A percentile compares a stretch with the other conserved stretches of the same genome.
These are phyloP conservation scores for Zoanthus gigantus DNA, from an alignment of 92 coral and sea anemone genomes.

Conservation along the genomic window DNA sequence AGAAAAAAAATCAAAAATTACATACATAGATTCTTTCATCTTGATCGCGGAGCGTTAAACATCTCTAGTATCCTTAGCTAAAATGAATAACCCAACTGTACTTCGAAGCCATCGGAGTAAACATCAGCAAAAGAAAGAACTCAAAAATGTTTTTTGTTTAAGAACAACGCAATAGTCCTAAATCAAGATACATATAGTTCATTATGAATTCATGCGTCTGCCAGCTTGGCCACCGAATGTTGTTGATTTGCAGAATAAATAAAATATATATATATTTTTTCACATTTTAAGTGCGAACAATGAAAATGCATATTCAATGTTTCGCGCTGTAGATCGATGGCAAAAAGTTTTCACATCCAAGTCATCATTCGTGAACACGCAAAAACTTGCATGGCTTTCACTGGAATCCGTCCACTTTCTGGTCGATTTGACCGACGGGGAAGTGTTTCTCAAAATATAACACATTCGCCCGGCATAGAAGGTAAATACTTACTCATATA, in stretches of 20 bases:
- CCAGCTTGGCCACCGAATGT: conserved; percentile 24
- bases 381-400: conserved; percentile 44
- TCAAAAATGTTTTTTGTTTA: conserved; percentile 10
- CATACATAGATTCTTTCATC: background rate
- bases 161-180: conserved; percentile 14
- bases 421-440: conserved; percentile 38
- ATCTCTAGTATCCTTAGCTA: background rate
- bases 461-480: conserved; percentile 30
- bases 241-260: conserved; percentile 42
- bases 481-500: conserved; percentile 52
- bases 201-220: conserved; percentile 15
- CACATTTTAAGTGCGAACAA: conserved; percentile 36
- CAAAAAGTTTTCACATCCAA: conserved; percentile 30
- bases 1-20: background rate
- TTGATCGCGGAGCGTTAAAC: background rate
- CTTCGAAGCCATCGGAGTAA: background rate
- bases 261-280: conserved; percentile 31
- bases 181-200: background rate
- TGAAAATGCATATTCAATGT: conserved; percentile 15
- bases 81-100: background rate
- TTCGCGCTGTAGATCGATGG: conserved; percentile 16
- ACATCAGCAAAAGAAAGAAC: background rate
- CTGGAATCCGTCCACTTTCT: conserved; percentile 37
- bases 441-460: conserved; percentile 24
- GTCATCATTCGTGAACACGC: conserved; percentile 40